These are phyloP conservation scores for Eurytoma adleriae DNA, from an alignment of 2,888 invertebrate species.

Conservation along the genomic window DNA sequence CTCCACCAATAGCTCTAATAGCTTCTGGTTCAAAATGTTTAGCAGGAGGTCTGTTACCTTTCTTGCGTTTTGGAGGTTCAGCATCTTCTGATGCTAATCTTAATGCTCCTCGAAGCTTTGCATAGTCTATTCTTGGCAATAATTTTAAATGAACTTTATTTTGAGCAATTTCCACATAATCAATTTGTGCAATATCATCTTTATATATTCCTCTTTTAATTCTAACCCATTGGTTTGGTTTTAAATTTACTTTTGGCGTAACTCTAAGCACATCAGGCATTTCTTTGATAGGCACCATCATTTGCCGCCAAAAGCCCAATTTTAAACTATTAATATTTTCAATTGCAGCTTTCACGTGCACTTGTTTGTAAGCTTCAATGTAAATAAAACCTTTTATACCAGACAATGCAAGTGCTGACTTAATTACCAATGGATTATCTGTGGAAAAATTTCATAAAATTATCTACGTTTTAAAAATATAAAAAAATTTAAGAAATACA, in stretches of 20 bases:
- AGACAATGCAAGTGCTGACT: conserved; percentile 80
- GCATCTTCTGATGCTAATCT: conserved; percentile 82
- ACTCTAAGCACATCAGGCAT: conserved; percentile 82
- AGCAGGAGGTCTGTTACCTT: conserved; percentile 90
- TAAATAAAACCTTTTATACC: conserved; percentile 81
- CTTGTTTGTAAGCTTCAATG: conserved; percentile 81
- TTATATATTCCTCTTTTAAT: conserved; percentile 78
- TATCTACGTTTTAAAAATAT: not conserved
- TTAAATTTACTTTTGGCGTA: conserved; percentile 78
- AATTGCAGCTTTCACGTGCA: conserved; percentile 81
- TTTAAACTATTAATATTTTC: conserved; percentile 79
- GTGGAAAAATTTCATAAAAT: not conserved
- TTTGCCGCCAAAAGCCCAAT: conserved; percentile 77
- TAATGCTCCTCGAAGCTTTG: conserved; percentile 77
- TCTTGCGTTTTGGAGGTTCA: conserved; percentile 91
- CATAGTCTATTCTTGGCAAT: conserved; percentile 81
- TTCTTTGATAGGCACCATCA: conserved; percentile 82
- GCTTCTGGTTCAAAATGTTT: conserved; percentile 98
- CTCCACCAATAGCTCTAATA: conserved; percentile 94
- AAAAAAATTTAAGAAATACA: not conserved
- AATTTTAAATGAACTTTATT: conserved; percentile 79
- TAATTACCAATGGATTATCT: conserved; percentile 77
- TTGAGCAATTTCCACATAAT: conserved; percentile 80
- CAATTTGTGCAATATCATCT: conserved; percentile 80
- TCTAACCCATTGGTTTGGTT: conserved; percentile 79